phyloP scores from a whole-genome alignment of 1,140 invertebrate genomes.

The Lordiphosa mommai region DNA sequence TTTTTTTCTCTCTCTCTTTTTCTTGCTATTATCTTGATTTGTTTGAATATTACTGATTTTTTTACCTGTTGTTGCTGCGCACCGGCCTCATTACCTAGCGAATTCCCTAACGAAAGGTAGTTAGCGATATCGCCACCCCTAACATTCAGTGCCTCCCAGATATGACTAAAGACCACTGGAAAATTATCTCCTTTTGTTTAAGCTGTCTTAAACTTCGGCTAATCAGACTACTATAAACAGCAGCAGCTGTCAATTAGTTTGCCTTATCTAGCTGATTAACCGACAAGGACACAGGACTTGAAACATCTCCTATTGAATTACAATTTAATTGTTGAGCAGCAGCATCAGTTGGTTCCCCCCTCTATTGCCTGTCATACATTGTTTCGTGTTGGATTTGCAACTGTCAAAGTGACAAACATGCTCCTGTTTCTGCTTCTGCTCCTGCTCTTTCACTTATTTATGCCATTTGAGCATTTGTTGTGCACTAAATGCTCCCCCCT shows the following conservation, averaged over 20 bases:
- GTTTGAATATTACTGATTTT: slow-evolving; percentile 21
- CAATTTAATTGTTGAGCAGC: slow-evolving; percentile 55
- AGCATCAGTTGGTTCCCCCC: not conserved
- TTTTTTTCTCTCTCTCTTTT: not conserved
- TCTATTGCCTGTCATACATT: slow-evolving; percentile 7
- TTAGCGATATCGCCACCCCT: not conserved
- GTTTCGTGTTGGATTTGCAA: slow-evolving; percentile 61
- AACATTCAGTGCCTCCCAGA: too few relatives aligned
- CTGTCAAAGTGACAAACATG: slow-evolving; percentile 71
- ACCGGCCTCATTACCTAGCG: too few relatives aligned
- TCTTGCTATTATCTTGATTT: slow-evolving; percentile 22
- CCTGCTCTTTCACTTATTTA: slow-evolving; percentile 51
- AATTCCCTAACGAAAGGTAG: not conserved
- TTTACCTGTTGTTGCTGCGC: not conserved
- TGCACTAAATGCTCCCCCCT: slow-evolving; percentile 36
- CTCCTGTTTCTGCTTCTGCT: not conserved
- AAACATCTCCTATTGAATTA: slow-evolving; percentile 49
- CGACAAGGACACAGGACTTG: slow-evolving; percentile 16
- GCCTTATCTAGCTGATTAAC: slow-evolving; percentile 28
- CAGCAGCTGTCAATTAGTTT: slow-evolving; percentile 53
- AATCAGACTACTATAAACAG: too few relatives aligned
- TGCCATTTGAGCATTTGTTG: slow-evolving; percentile 69
- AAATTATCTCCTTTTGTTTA: not conserved
- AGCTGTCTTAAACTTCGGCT: not conserved
- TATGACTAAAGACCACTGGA: too few relatives aligned